A percentile compares a stretch with the other conserved stretches of the same genome.
phyloP scores from a whole-genome alignment of 2,113 vertebrate genomes.

The Platichthys flesus region DNA sequence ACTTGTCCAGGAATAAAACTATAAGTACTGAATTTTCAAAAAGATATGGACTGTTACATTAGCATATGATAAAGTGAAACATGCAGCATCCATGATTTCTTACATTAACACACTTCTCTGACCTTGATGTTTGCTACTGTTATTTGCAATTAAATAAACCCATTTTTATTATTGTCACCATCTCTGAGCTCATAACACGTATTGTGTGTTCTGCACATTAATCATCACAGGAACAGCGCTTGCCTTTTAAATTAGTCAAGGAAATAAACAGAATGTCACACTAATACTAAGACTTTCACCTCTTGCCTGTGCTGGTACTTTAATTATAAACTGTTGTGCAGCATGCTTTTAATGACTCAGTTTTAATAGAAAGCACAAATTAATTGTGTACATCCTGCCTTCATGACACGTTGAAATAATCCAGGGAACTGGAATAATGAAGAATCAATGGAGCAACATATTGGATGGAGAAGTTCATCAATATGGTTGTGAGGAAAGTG shows the following conservation, averaged over 20 bases:
- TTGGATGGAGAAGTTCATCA: conserved; percentile 78
- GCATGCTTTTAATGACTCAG: conserved; percentile 78
- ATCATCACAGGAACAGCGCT: conserved; percentile 43
- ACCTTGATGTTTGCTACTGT: conserved; percentile 1
- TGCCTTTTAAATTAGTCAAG: conserved; percentile 63
- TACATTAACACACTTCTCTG: conserved; percentile 8
- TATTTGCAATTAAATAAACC: conserved; percentile 23
- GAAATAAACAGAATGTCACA: conserved; percentile 62
- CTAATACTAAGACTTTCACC: conserved; percentile 74
- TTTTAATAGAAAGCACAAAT: conserved; percentile 79
- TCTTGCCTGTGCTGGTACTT: conserved; percentile 62
- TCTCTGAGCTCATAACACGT: conserved; percentile 28
- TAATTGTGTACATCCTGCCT: conserved; percentile 69
- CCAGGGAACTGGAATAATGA: conserved; percentile 77
- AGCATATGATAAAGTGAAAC: not conserved
- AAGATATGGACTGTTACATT: not conserved
- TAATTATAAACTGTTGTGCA: conserved; percentile 79
- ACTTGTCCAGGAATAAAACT: no score
- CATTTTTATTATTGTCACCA: conserved; percentile 10
- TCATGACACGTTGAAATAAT: conserved; percentile 58
- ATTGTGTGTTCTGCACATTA: conserved; percentile 46
- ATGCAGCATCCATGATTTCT: not conserved
- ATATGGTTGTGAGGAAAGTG: conserved; percentile 49
- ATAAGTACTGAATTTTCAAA: not conserved
- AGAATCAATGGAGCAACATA: conserved; percentile 83